Evolutionary conservation across 1,140 invertebrate genomes (phyloP), one percentile per base, ranked within the genome.

Genomic region (Temnothorax curvispinosus): DNA sequence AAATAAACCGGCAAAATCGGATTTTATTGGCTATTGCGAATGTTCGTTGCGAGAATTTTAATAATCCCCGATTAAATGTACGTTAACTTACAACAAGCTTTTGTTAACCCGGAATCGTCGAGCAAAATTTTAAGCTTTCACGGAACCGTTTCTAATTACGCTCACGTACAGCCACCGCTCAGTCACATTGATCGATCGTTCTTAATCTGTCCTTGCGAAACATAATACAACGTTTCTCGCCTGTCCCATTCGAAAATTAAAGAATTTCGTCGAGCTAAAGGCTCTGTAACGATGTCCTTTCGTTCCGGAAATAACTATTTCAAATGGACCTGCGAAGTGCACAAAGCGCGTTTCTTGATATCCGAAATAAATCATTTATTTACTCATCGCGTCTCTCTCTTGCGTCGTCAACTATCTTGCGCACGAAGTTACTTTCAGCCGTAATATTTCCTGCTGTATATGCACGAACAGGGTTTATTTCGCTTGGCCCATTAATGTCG

Each of bases 31-130:
- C 52, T 47, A 72, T 44, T 54, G 67, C 27, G 54, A 72, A 13
- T 21, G 18, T 38, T 47, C 7, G 50, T 41, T 50, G 41, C n/a
- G 69, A 84, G 56, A 84, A 75, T 84, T 84, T 84, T 75, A 84
- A 84, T 84, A 84, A 75, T 84, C 67, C 69, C 54, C n/a, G 41
- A 60, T 84, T 74, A 74, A 75, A 75, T 27, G 32, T 50, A 74
- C 80, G 69, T 13, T 75, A 75, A 74, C 78, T 81, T 44, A 71
- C 65, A 71, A 50, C 47, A 41, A 74, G 67, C 54, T 60, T 62
- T 60, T 44, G 54, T 21, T 60, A 15, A 27, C 21, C 54, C 15
- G 11, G 38, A 50, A 74, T 74, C 27, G 52, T 74, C 32, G 11
- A 21, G 27, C 18, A 84, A 74, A 74, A 71, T 84, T 74, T 74